phyloP scores from a whole-genome alignment of 2,113 vertebrate species.

The Tapirus terrestris region DNA sequence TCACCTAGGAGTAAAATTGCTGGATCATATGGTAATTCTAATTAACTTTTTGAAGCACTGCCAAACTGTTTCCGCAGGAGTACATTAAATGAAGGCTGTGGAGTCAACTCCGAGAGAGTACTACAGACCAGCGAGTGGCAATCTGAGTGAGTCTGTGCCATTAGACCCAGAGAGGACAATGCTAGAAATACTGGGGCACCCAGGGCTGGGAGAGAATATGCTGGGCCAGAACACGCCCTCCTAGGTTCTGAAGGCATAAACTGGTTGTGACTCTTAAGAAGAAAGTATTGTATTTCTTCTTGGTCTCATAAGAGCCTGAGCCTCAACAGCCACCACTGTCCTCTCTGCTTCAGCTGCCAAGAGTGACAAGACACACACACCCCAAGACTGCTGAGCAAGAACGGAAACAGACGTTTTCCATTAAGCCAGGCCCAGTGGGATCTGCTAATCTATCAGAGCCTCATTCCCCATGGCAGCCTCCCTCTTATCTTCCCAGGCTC shows the following conservation, averaged over 20 bases:
- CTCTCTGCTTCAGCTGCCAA: slow-evolving; percentile 67
- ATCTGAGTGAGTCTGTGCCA: not conserved
- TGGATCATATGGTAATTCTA: not conserved
- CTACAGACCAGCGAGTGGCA: not conserved
- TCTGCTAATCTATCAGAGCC: slow-evolving; percentile 50
- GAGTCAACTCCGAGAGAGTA: not conserved
- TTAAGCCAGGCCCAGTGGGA: slow-evolving; percentile 73
- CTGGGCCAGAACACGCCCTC: not conserved
- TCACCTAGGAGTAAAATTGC: not conserved
- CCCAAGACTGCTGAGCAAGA: slow-evolving; percentile 67
- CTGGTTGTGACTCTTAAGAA: not conserved
- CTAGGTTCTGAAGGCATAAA: not conserved
- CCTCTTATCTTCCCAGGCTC: slow-evolving; percentile 71
- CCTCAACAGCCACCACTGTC: slow-evolving; percentile 46
- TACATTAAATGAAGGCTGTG: not conserved
- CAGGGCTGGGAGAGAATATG: not conserved
- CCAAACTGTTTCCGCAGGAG: not conserved
- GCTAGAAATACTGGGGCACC: not conserved
- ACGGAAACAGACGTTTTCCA: slow-evolving; percentile 79
- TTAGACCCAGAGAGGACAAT: not conserved
- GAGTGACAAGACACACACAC: slow-evolving; percentile 70
- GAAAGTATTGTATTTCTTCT: not conserved
- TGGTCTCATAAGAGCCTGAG: slow-evolving; percentile 33
- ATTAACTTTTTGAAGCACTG: not conserved
- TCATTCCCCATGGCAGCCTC: slow-evolving; percentile 49